Conservation (phyloP, 2,113 vertebrate species). For the Ctenodactylus gundi region DNA sequence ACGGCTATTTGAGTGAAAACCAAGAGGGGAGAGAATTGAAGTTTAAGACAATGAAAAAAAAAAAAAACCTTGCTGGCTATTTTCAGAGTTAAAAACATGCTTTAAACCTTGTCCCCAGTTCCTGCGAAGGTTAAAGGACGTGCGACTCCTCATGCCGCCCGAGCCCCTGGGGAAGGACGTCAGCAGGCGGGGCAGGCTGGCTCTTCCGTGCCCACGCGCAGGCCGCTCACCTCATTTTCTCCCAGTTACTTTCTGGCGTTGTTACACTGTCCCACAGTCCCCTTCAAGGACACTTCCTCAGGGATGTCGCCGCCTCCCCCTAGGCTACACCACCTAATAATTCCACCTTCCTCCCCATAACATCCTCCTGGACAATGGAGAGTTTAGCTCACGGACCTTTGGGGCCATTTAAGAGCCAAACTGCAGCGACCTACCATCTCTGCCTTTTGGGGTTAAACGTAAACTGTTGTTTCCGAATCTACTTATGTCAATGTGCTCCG, state of each 20-base stretch:
- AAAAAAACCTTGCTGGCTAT: background rate
- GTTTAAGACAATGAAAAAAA: slow-evolving; percentile 58
- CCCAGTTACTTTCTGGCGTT: too few relatives aligned
- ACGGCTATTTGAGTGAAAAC: slow-evolving; percentile 41
- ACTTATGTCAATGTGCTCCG: background rate
- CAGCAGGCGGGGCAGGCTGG: too few relatives aligned
- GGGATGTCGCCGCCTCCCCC: too few relatives aligned
- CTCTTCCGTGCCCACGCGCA: too few relatives aligned
- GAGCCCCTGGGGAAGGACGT: background rate
- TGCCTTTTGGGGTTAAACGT: background rate
- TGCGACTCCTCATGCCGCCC: background rate
- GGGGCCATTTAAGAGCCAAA: background rate
- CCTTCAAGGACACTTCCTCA: too few relatives aligned
- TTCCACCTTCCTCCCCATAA: too few relatives aligned
- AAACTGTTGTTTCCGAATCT: background rate
- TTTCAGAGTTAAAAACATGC: slow-evolving; percentile 45
- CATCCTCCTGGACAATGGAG: too few relatives aligned
- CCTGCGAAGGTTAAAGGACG: background rate
- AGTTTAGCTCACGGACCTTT: background rate
- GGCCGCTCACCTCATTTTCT: too few relatives aligned
- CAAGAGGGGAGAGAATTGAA: background rate
- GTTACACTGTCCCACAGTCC: too few relatives aligned
- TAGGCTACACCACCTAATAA: too few relatives aligned
- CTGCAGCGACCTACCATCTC: background rate
- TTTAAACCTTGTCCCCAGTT: background rate